Evolutionary conservation across 1,140 invertebrate species (phyloP).

Genomic region (Bombus affinis): DNA sequence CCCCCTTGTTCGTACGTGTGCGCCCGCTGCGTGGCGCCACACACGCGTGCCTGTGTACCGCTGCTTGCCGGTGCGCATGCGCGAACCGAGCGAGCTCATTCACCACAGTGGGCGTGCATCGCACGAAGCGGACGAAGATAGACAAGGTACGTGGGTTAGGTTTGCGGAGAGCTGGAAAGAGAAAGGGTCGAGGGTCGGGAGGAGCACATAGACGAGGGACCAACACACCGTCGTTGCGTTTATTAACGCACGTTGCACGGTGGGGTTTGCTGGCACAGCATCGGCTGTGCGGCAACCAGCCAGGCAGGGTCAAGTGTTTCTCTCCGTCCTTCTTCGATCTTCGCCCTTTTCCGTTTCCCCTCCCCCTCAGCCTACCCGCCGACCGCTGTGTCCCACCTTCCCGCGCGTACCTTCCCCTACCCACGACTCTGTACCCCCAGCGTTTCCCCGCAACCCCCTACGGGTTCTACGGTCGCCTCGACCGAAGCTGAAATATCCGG

Average conservation of each 20-base stretch:
- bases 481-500: conserved; percentile 33
- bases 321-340: conserved; percentile 60
- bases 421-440: background rate
- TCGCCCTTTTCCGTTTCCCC: conserved; percentile 47
- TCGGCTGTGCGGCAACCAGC: conserved; percentile 68
- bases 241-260: conserved; percentile 75
- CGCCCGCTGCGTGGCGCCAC: conserved; percentile 29
- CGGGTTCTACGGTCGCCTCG: background rate
- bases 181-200: conserved; percentile 14
- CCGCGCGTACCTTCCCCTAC: conserved; percentile 21
- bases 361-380: background rate
- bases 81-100: background rate
- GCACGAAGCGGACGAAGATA: background rate
- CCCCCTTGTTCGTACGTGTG: background rate
- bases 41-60: conserved; percentile 12
- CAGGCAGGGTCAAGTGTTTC: conserved; percentile 78
- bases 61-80: background rate
- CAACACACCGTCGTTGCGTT: conserved; percentile 68
- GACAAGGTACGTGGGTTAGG: background rate
- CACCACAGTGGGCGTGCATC: conserved; percentile 36
- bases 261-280: conserved; percentile 74
- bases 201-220: conserved; percentile 49
- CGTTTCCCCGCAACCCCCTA: background rate
- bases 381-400: conserved; percentile 17
- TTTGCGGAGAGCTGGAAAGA: conserved; percentile 3